These are phyloP conservation scores for human (Homo sapiens) DNA, from an alignment of 2,113 vertebrate species.

Conservation along the genomic window DNA sequence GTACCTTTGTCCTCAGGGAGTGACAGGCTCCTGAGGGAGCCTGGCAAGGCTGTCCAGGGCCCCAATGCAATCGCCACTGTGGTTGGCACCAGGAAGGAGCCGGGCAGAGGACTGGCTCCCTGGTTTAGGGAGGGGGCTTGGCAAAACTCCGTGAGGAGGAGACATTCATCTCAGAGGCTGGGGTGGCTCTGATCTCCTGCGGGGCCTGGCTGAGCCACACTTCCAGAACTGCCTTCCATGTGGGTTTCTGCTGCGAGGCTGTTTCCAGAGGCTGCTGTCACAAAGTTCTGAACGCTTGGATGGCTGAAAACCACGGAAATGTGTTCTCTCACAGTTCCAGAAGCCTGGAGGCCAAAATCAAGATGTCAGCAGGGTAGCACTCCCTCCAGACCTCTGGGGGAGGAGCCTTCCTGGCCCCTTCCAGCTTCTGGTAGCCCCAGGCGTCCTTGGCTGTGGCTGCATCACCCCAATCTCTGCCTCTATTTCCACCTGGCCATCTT, in stretches of 20 bases:
- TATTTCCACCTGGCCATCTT: no score
- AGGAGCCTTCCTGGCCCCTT: background rate
- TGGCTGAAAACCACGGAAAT: background rate
- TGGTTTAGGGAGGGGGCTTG: background rate
- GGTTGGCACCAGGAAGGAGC: background rate
- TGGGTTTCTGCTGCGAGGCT: accelerated
- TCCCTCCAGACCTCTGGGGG: background rate
- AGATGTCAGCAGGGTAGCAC: background rate
- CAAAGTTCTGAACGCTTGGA: background rate
- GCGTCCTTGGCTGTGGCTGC: background rate
- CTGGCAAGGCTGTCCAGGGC: accelerated
- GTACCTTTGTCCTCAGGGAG: accelerated
- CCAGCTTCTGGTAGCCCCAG: background rate
- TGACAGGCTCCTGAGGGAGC: accelerated
- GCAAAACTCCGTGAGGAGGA: background rate
- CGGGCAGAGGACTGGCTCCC: background rate
- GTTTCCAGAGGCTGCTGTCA: background rate
- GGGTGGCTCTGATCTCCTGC: background rate
- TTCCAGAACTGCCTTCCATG: background rate
- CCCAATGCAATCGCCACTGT: accelerated
- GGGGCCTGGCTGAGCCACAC: accelerated
- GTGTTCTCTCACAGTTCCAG: background rate
- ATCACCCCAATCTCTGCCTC: background rate
- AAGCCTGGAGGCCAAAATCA: background rate
- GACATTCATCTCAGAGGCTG: background rate